These are phyloP conservation scores for Mirza zaza DNA, from an alignment of 2,113 vertebrate species.

Conservation along the genomic window DNA sequence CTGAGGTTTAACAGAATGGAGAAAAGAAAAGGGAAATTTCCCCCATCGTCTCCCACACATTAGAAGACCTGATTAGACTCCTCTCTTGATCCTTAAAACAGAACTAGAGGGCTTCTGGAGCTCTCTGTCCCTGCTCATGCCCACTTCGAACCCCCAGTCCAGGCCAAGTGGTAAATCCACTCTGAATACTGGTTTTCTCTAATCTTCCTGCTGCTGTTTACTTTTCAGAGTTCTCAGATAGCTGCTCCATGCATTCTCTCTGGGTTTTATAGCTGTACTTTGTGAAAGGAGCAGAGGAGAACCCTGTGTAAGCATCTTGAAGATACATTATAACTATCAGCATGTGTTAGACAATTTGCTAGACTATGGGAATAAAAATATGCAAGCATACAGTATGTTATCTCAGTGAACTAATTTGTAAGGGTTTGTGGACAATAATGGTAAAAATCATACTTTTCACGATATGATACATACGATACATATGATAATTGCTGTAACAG, in stretches of 20 bases:
- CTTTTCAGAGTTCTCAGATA: background rate
- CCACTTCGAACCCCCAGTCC: background rate
- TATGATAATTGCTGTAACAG: background rate
- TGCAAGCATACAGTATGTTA: background rate
- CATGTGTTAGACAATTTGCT: background rate
- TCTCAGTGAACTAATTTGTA: background rate
- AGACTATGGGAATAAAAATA: background rate
- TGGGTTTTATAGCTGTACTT: background rate
- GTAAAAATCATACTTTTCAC: background rate
- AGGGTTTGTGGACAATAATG: background rate
- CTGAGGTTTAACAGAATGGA: background rate
- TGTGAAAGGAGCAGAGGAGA: background rate
- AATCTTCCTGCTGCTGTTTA: background rate
- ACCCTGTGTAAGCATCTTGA: background rate
- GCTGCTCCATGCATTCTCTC: background rate
- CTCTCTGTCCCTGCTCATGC: background rate
- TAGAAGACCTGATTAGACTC: background rate
- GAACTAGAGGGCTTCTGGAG: background rate
- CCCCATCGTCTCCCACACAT: rapidly evolving
- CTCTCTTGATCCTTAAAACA: background rate
- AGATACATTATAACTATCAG: background rate
- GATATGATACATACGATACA: no score
- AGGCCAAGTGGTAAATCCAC: background rate
- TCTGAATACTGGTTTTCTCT: background rate
- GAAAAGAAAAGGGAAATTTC: background rate